Evolutionary conservation across 1,140 invertebrate species (phyloP).

Genomic region (Micrasema minimum): DNA sequence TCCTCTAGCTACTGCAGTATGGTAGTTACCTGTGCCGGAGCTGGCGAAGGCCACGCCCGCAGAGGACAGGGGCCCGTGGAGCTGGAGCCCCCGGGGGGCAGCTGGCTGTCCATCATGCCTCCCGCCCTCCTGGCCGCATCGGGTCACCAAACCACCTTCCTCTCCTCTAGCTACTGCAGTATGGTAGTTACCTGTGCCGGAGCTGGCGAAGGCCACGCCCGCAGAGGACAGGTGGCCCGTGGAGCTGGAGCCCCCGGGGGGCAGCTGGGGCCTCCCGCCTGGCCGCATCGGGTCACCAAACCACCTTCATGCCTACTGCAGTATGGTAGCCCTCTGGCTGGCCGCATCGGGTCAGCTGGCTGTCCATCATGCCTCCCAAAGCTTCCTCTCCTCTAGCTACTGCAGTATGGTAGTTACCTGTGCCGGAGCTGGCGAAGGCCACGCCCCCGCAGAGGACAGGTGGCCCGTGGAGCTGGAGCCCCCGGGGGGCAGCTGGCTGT

Average conservation of each 20-base stretch:
- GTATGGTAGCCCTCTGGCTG: neutral
- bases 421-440: constrained; percentile 36
- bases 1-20: too few relatives aligned
- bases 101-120: constrained; percentile 61
- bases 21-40: constrained; percentile 44
- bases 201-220: constrained; percentile 55
- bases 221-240: constrained; percentile 66
- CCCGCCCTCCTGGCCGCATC: neutral
- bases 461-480: constrained; percentile 66
- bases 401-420: too few relatives aligned
- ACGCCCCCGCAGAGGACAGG: constrained; percentile 65
- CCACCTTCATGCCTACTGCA: constrained; percentile 7
- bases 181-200: constrained; percentile 46
- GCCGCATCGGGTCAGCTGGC: constrained; percentile 54
- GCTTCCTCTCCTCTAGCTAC: too few relatives aligned
- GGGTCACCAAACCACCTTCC: constrained; percentile 32
- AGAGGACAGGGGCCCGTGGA: constrained; percentile 65
- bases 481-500: constrained; percentile 64
- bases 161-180: too few relatives aligned
- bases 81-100: constrained; percentile 65
- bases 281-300: constrained; percentile 16
- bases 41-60: constrained; percentile 57
- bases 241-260: constrained; percentile 65
- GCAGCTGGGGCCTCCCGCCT: constrained; percentile 54
- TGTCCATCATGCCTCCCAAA: constrained; percentile 59